phyloP scores from a whole-genome alignment of 2,113 vertebrate species.

The Larimichthys polyactis region DNA sequence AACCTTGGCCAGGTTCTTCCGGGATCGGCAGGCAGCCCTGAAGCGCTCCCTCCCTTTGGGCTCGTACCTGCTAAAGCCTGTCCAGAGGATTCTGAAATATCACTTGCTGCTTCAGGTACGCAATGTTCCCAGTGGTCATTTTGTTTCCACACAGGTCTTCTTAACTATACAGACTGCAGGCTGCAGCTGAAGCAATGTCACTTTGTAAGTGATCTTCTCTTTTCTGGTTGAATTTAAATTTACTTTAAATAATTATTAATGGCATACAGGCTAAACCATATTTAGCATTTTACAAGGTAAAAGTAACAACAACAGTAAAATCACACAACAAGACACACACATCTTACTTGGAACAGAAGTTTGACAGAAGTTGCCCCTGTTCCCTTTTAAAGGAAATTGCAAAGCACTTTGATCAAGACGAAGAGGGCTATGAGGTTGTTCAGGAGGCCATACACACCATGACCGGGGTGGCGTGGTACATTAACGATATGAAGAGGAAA shows the following conservation, averaged over 20 bases:
- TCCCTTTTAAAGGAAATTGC: constrained; percentile 90
- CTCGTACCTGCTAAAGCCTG: constrained; percentile 95
- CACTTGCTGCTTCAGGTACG: constrained; percentile 95
- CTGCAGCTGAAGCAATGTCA: background rate
- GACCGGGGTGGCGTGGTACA: constrained; percentile 98
- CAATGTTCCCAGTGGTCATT: background rate
- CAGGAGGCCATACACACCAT: constrained; percentile 97
- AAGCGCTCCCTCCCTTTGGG: constrained; percentile 92
- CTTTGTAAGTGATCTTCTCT: background rate
- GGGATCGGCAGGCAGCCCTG: constrained; percentile 91
- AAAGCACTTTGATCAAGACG: constrained; percentile 90
- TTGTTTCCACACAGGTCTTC: background rate
- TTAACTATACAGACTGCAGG: background rate
- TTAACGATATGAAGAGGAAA: constrained; percentile 99
- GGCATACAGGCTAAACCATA: background rate
- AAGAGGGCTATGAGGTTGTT: constrained; percentile 91
- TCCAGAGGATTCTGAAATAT: constrained; percentile 98
- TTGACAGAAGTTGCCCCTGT: background rate
- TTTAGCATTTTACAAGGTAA: background rate
- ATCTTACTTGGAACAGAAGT: background rate
- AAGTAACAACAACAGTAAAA: background rate
- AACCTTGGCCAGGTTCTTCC: constrained; percentile 92
- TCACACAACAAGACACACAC: background rate
- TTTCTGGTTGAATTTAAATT: background rate
- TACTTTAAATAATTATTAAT: background rate